phyloP scores from a whole-genome alignment of 2,797 vertebrate genomes.

The Sylvilagus floridanus region DNA sequence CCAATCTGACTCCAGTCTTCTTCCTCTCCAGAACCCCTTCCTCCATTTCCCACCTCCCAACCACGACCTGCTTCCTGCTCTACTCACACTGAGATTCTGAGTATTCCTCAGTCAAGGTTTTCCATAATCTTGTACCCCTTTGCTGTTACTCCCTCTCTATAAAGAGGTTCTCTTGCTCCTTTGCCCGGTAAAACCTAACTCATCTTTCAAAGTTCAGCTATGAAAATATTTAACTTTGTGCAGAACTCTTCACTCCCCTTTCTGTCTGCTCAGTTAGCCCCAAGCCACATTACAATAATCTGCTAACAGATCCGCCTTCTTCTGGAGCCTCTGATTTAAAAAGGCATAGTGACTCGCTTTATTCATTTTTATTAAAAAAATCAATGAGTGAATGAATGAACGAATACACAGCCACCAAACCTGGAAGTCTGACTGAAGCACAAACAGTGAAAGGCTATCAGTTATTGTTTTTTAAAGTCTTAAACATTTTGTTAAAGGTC shows the following conservation, averaged over 20 bases:
- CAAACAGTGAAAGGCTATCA: conserved; percentile 27
- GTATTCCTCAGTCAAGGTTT: neutral
- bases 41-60: neutral
- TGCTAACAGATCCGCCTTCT: neutral
- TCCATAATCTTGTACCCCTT: neutral
- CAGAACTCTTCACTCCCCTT: neutral
- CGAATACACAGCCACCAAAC: neutral
- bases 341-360: neutral
- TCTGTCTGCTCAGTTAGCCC: neutral
- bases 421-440: conserved; percentile 17
- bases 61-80: neutral
- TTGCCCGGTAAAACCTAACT: neutral
- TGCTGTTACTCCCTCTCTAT: neutral
- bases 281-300: neutral
- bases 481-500: conserved; percentile 28
- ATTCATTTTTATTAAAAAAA: conserved; percentile 52
- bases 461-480: conserved; percentile 18
- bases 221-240: neutral
- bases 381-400: conserved; percentile 7
- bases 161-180: neutral
- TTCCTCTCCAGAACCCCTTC: neutral
- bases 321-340: conserved; percentile 27
- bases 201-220: neutral
- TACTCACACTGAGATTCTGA: neutral
- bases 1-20: neutral